Base-by-base conservation (phyloP, 2,797 vertebrate genomes). In the Kryptopterus vitreolus region DNA sequence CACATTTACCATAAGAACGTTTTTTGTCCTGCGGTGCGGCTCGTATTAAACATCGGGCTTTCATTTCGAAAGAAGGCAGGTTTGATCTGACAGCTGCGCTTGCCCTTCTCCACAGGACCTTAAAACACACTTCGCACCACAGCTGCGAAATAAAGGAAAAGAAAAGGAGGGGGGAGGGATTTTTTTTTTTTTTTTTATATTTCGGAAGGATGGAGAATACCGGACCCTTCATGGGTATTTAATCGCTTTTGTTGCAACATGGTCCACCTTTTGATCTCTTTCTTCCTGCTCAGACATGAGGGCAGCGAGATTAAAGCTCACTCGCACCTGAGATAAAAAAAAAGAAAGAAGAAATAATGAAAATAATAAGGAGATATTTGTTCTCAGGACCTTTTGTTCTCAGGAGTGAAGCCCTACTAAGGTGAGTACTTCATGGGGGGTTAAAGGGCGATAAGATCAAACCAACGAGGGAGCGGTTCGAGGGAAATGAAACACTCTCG, bases 311-410 rank as follows among this genome's bases (percentile, higher is more conserved):
- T 84, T 83, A 85, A 86, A 84, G 78, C 74, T 57, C 63, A 83
- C 62, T 66, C 50, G 43, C 62, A 58, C 58, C 38, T 12, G 78
- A 53, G 48, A 81, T 75, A 50, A 24, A 59, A n/a, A 75, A 77
- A 13, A 18, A 26, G 68, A 73, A 43, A 43, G 38, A 48, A 66
- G 53, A 81, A 79, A 76, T 58, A 59, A 79, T n/a, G n/a, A n/a
- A n/a, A n/a, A n/a, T n/a, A n/a, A n/a, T n/a, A n/a, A n/a, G 68
- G 79, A 68, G 69, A 58, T 65, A 63, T 65, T 80, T 68, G 71
- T n/a, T n/a, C n/a, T n/a, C n/a, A n/a, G n/a, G 78, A 86, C 69
- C 80, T 88, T 83, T 85, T 82, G 84, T 87, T 86, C 79, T 26
- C 12, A 58, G 73, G 82, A 77, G 57, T 81, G 69, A 87, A 76